phyloP scores from a whole-genome alignment of 2,113 vertebrate genomes.

The Datnioides undecimradiatus region DNA sequence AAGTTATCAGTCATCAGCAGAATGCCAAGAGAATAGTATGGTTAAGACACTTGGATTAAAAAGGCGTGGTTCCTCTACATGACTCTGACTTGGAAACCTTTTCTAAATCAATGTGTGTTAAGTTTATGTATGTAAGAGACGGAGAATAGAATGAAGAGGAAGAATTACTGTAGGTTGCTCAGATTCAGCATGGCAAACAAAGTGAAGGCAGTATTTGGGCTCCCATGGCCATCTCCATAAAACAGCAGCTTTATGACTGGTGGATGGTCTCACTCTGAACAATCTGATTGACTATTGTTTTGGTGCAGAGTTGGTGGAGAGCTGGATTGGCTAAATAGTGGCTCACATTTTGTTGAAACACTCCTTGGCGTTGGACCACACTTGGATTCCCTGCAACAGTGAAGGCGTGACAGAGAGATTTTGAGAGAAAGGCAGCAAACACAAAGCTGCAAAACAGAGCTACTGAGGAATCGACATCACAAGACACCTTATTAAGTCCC shows the following conservation, averaged over 20 bases:
- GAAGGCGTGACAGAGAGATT: conserved; percentile 16
- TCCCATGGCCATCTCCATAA: neutral
- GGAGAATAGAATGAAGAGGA: neutral
- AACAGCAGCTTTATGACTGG: conserved; percentile 2
- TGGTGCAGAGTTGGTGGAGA: conserved; percentile 18
- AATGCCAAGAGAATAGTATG: neutral
- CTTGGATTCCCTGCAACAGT: conserved; percentile 91
- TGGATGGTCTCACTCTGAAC: conserved; percentile 28
- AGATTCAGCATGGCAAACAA: conserved; percentile 19
- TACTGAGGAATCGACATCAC: neutral
- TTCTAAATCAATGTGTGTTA: conserved; percentile 1
- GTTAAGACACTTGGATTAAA: conserved; percentile 38
- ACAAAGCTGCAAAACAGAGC: neutral
- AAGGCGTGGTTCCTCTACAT: neutral
- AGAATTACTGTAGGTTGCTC: conserved; percentile 11
- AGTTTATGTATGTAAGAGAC: neutral
- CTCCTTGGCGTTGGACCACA: conserved; percentile 97
- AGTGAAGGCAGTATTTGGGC: conserved; percentile 40
- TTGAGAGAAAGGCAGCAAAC: neutral
- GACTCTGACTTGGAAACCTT: neutral
- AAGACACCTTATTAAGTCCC: neutral
- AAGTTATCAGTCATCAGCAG: conserved; percentile 9
- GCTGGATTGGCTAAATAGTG: conserved; percentile 30
- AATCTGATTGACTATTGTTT: conserved; percentile 21
- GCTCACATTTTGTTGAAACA: conserved; percentile 97